A percentile compares a stretch with the other conserved stretches of the same genome.
Evolutionary conservation across 1,140 invertebrate species (phyloP).

Genomic region (Philotrypesis tridentata): DNA sequence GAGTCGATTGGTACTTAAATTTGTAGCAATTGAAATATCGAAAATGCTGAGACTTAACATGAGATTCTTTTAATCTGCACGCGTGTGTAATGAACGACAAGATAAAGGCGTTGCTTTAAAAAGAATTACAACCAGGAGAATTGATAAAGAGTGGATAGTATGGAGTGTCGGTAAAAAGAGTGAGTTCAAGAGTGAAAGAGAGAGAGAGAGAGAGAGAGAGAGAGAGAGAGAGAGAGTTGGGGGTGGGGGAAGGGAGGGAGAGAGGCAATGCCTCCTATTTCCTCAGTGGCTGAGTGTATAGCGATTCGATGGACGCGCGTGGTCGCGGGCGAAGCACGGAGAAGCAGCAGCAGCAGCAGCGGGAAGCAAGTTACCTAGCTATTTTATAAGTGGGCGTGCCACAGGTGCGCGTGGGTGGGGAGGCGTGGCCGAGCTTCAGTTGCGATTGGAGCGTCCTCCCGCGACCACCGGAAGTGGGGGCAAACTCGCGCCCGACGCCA

Average conservation of each 20-base stretch:
- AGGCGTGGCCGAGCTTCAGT: constrained; percentile 59
- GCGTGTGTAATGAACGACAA: constrained; percentile 17
- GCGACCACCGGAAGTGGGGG: constrained; percentile 63
- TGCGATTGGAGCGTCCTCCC: constrained; percentile 60
- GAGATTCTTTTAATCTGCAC: not conserved
- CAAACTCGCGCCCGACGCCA: constrained; percentile 48
- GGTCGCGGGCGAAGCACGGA: constrained; percentile 16
- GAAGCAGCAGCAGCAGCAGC: not conserved
- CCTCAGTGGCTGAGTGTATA: constrained; percentile 48
- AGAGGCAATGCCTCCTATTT: constrained; percentile 17
- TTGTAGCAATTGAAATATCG: too few relatives aligned
- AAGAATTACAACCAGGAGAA: constrained; percentile 47
- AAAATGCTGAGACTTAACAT: not conserved
- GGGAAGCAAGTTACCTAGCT: constrained; percentile 53
- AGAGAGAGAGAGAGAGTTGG: constrained; percentile 49
- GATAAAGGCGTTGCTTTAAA: constrained; percentile 37
- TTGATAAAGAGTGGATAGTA: constrained; percentile 46
- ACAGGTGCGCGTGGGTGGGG: constrained; percentile 70
- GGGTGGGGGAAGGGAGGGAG: constrained; percentile 24
- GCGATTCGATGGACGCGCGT: constrained; percentile 35
- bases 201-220: constrained; percentile 44
- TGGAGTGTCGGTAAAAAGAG: constrained; percentile 53
- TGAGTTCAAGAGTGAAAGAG: constrained; percentile 52
- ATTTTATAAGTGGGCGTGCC: constrained; percentile 64
- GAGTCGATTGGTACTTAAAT: too few relatives aligned